Percentiles rank a stretch among this genome's conserved stretches.
Conservation (phyloP, 2,888 invertebrate species). For the Tineola bisselliella region DNA sequence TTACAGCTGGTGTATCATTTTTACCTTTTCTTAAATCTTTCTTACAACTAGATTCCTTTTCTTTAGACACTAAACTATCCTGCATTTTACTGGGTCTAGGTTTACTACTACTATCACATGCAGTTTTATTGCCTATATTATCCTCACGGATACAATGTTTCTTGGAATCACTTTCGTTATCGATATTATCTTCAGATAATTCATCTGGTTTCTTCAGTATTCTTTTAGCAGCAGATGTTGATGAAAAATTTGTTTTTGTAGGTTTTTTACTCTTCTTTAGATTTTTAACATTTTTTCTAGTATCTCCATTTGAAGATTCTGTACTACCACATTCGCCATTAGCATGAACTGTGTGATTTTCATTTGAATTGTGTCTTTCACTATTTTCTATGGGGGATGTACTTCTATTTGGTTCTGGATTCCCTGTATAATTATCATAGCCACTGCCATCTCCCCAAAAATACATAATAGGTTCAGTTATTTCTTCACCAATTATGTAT, state of each 20-base stretch:
- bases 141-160: conserved; percentile 49
- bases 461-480: conserved; percentile 77
- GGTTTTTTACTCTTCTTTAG: neutral
- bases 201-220: conserved; percentile 48
- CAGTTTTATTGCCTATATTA: conserved; percentile 28
- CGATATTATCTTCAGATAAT: conserved; percentile 25
- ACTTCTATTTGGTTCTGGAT: conserved; percentile 47
- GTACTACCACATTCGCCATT: conserved; percentile 49
- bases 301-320: conserved; percentile 19
- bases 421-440: conserved; percentile 77
- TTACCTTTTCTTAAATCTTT: conserved; percentile 22
- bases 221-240: conserved; percentile 39
- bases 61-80: conserved; percentile 12
- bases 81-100: conserved; percentile 17
- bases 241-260: conserved; percentile 1
- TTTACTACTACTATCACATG: conserved; percentile 38
- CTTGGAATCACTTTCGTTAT: conserved; percentile 44
- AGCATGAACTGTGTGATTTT: conserved; percentile 27
- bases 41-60: conserved; percentile 1
- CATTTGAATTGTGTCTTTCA: neutral
- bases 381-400: neutral
- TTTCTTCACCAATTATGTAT: conserved; percentile 71
- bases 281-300: conserved; percentile 3
- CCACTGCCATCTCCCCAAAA: conserved; percentile 80
- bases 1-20: conserved; percentile 25